Percentiles rank a stretch among this genome's conserved stretches.
These are phyloP conservation scores for Apodemia hepburni DNA, from an alignment of 2,888 invertebrate species.

Conservation along the genomic window DNA sequence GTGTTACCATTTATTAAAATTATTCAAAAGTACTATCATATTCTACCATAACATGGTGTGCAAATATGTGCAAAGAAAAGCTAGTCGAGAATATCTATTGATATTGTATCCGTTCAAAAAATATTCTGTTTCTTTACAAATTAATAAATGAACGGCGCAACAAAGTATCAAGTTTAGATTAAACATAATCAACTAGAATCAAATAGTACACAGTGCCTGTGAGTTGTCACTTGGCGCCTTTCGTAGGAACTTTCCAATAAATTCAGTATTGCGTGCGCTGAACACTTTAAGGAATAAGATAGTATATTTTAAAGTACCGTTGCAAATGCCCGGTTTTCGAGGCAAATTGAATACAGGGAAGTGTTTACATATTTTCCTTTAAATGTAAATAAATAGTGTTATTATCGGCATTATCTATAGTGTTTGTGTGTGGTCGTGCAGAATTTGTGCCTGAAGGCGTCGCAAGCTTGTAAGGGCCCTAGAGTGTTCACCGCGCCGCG, in stretches of 20 bases:
- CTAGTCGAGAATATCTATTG: no score
- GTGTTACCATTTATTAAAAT: no score
- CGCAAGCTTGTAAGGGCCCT: slow-evolving; percentile 92
- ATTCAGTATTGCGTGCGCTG: neutral
- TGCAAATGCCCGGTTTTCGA: slow-evolving; percentile 24
- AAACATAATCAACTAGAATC: no score
- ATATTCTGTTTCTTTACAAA: no score
- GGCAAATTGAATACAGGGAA: slow-evolving; percentile 30
- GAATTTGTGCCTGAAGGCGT: slow-evolving; percentile 93
- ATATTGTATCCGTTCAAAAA: no score
- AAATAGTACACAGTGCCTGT: neutral
- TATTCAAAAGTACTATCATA: no score
- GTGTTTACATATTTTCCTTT: slow-evolving; percentile 25
- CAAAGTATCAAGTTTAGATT: no score
- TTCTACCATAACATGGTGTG: no score
- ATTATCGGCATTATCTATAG: slow-evolving; percentile 44
- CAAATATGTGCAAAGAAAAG: no score
- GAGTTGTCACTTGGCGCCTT: neutral
- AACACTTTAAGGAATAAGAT: slow-evolving; percentile 4
- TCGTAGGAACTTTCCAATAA: neutral
- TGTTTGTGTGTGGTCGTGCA: slow-evolving; percentile 85
- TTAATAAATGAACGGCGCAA: no score
- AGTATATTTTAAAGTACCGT: slow-evolving; percentile 7
- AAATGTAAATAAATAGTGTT: slow-evolving; percentile 49
- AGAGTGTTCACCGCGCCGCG: slow-evolving; percentile 89